Conservation (phyloP, 1,140 invertebrate genomes). For the Phocides pigmalion region DNA sequence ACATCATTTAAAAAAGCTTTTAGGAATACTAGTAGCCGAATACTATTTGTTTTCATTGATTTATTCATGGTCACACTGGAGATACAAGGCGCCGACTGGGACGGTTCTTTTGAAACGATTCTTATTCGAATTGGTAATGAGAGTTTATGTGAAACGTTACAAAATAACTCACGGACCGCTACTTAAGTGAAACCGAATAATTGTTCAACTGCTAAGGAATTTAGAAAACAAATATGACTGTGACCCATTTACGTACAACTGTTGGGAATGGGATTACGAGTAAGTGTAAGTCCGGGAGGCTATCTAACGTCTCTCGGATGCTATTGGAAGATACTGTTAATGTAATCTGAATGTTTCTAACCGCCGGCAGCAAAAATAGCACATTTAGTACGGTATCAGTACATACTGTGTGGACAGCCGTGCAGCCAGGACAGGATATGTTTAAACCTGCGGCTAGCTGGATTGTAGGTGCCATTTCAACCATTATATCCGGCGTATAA, state of each 20-base stretch:
- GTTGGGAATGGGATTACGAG: too few species aligned
- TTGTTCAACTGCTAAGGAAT: conserved; percentile 61
- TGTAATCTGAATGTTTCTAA: too few species aligned
- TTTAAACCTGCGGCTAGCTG: too few species aligned
- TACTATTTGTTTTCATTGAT: conserved; percentile 83
- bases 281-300: too few species aligned
- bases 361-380: too few species aligned
- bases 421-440: too few species aligned
- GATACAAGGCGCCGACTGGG: conserved; percentile 75
- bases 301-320: too few species aligned
- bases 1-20: conserved; percentile 73
- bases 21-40: conserved; percentile 77
- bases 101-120: conserved; percentile 69
- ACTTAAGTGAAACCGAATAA: conserved; percentile 66
- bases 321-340: too few species aligned
- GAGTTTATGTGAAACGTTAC: conserved; percentile 67
- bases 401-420: too few species aligned
- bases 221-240: conserved; percentile 60
- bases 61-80: conserved; percentile 77
- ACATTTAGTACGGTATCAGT: too few species aligned
- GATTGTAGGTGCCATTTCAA: too few species aligned
- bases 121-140: conserved; percentile 77
- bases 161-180: conserved; percentile 65
- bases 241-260: background rate
- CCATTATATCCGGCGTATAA: too few species aligned